phyloP scores from a whole-genome alignment of 2,888 invertebrate species.

The Epistrophe eligans region DNA sequence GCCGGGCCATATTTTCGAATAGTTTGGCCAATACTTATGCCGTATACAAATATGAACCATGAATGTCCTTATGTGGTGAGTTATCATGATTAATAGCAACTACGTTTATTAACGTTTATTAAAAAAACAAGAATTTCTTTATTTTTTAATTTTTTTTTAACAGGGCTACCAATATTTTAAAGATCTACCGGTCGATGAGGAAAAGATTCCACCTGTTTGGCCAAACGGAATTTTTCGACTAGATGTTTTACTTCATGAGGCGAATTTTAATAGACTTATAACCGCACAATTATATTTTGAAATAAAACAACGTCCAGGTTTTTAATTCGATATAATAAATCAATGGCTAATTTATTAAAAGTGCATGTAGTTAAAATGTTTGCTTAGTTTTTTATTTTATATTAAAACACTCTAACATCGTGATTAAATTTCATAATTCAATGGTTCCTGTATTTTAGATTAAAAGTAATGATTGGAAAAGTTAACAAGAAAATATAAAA shows the following conservation, averaged over 20 bases:
- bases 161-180: conserved; percentile 5
- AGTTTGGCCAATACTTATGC: not conserved
- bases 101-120: too few relatives aligned
- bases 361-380: too few relatives aligned
- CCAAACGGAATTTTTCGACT: not conserved
- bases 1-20: not conserved
- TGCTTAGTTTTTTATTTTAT: too few relatives aligned
- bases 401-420: too few relatives aligned
- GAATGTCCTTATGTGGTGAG: conserved; percentile 17
- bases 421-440: too few relatives aligned
- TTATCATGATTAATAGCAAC: not conserved
- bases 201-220: not conserved
- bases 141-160: not conserved
- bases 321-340: not conserved
- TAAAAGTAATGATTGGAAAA: too few relatives aligned
- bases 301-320: not conserved
- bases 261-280: not conserved
- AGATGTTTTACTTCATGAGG: not conserved
- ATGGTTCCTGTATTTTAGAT: too few relatives aligned
- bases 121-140: not conserved
- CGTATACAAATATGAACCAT: conserved; percentile 37
- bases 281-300: not conserved
- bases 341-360: too few relatives aligned
- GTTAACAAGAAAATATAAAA: too few relatives aligned
- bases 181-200: not conserved